A percentile compares a stretch with the other conserved stretches of the same genome.
phyloP scores from a whole-genome alignment of 2,113 vertebrate species.

The Stegastes partitus region DNA sequence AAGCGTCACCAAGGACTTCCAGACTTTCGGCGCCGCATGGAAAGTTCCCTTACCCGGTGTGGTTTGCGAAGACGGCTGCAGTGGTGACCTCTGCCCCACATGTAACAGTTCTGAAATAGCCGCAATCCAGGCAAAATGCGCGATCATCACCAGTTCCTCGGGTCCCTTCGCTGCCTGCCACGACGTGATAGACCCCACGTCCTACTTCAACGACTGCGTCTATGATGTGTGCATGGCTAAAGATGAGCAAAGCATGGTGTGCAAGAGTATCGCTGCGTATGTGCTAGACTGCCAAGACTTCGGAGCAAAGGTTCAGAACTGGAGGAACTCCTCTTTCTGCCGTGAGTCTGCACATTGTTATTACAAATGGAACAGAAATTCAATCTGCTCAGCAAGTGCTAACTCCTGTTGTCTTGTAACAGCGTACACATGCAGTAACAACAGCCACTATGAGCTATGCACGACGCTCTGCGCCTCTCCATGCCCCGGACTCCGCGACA shows the following conservation, averaged over 20 bases:
- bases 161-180: slow-evolving; percentile 75
- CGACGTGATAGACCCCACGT: slow-evolving; percentile 44
- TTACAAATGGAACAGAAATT: too few relatives aligned
- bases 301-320: slow-evolving; percentile 45
- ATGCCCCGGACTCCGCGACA: slow-evolving; percentile 64
- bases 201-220: slow-evolving; percentile 75
- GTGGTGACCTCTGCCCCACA: slow-evolving; percentile 33
- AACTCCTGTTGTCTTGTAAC: too few relatives aligned
- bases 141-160: slow-evolving; percentile 45
- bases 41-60: slow-evolving; percentile 51
- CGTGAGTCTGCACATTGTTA: slow-evolving; percentile 47
- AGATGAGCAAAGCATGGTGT: slow-evolving; percentile 40
- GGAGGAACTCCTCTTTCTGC: slow-evolving; percentile 70
- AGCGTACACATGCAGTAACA: slow-evolving; percentile 63
- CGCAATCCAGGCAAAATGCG: slow-evolving; percentile 62
- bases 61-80: slow-evolving; percentile 69
- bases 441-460: slow-evolving; percentile 84
- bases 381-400: too few relatives aligned
- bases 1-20: slow-evolving; percentile 12
- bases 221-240: slow-evolving; percentile 68
- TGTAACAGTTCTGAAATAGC: slow-evolving; percentile 40
- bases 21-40: slow-evolving; percentile 67
- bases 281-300: slow-evolving; percentile 62
- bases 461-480: slow-evolving; percentile 70
- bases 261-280: slow-evolving; percentile 65